Conservation (phyloP, 2,113 vertebrate genomes). For the Pelmatolapia mariae region DNA sequence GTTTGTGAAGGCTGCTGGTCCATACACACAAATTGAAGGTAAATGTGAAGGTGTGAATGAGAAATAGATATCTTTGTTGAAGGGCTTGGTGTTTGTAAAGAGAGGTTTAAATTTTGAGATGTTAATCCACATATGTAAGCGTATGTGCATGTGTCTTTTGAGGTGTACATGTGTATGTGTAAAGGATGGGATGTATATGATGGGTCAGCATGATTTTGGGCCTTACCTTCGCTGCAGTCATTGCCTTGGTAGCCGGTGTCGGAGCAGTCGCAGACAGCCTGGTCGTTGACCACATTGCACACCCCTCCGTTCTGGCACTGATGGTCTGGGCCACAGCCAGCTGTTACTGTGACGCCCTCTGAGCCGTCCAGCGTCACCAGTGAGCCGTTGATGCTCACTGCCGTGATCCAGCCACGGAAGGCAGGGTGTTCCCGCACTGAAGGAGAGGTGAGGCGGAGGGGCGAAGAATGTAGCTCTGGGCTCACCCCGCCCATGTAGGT, state of each 20-base stretch:
- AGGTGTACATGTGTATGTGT: not conserved
- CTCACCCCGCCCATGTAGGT: conserved; percentile 91
- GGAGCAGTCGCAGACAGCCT: conserved; percentile 92
- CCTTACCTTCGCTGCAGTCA: conserved; percentile 99
- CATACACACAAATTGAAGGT: not conserved
- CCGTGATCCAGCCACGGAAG: conserved; percentile 91
- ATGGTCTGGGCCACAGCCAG: conserved; percentile 79
- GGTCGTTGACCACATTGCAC: conserved; percentile 91
- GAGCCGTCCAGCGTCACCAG: conserved; percentile 76
- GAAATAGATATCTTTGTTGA: conserved; percentile 10
- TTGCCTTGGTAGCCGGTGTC: conserved; percentile 93
- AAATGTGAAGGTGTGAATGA: conserved; percentile 37
- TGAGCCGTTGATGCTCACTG: conserved; percentile 83
- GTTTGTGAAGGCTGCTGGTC: conserved; percentile 37
- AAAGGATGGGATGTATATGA: conserved; percentile 53
- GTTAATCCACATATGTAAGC: not conserved
- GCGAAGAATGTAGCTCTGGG: conserved; percentile 82
- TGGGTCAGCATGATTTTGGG: conserved; percentile 62
- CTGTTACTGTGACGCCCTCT: conserved; percentile 81
- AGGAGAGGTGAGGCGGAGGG: conserved; percentile 85
- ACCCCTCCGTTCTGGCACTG: conserved; percentile 94
- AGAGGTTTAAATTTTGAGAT: not conserved
- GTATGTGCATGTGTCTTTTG: not conserved
- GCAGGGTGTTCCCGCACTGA: conserved; percentile 83
- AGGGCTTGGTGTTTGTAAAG: not conserved